These are phyloP conservation scores for Nebria ingens DNA, from an alignment of 1,140 invertebrate species.

Conservation along the genomic window DNA sequence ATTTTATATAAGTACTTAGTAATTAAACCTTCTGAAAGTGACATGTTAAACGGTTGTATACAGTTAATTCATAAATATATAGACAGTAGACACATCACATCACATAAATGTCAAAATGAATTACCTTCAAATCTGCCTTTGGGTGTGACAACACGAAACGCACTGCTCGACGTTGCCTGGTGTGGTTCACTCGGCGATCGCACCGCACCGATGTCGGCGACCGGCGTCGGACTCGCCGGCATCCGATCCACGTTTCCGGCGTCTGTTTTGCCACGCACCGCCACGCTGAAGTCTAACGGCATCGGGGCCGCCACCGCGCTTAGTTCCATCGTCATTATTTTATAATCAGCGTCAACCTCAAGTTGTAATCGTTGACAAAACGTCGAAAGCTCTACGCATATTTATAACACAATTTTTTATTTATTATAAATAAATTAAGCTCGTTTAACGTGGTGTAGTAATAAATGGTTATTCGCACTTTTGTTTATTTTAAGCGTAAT, in stretches of 20 bases:
- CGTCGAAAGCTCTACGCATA: no score
- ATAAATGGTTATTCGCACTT: no score
- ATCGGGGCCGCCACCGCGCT: constrained; percentile 26
- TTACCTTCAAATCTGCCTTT: constrained; percentile 17
- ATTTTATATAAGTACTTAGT: no score
- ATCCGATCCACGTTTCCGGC: not conserved
- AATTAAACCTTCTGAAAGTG: no score
- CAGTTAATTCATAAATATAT: no score
- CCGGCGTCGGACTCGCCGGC: constrained; percentile 26
- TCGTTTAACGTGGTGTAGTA: no score
- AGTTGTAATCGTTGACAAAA: no score
- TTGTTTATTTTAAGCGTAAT: no score
- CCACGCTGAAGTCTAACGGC: constrained; percentile 32
- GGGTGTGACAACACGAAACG: constrained; percentile 30
- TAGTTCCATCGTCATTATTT: constrained; percentile 29
- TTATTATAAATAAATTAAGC: no score
- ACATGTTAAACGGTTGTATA: no score
- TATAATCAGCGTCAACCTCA: not conserved
- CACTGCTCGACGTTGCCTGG: constrained; percentile 25
- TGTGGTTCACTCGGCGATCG: constrained; percentile 23
- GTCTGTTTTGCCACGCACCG: constrained; percentile 18
- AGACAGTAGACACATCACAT: not conserved
- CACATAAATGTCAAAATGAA: not conserved
- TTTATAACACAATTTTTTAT: no score
- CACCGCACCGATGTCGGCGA: constrained; percentile 24